Base-by-base conservation (phyloP, 53 echinoderm and acorn worm genomes). In the Stichopus horrens region DNA sequence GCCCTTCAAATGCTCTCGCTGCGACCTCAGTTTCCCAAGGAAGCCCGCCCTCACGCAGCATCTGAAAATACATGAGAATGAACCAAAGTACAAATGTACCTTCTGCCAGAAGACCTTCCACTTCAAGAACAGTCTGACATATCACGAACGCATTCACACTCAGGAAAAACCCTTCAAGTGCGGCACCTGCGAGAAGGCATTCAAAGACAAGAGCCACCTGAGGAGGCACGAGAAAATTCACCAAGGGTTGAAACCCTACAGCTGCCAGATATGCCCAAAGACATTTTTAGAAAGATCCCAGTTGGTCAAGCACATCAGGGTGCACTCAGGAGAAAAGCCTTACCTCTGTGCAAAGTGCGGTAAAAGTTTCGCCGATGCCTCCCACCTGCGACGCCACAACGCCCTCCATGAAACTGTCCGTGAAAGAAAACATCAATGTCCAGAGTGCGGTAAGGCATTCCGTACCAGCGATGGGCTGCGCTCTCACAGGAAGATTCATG, bases 41-140 rank as follows among this genome's bases (percentile, higher is more conserved):
- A 86, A 63, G 20, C 67, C 88, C 8, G 89, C 76, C 10, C 66
- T 91, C 52, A 84, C 56, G 20, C 73, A 67, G 54, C 91, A 91
- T 67, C 75, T 89, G 14, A 74, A 74, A 14, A 56, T 84, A 8
- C 91, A 91, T 55, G 88, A 84, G 6, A 88, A 85, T 23, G 89
- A 83, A 21, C 83, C 84, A 9, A 52, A 76, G 37, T 91, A 73
- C 67, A 66, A 53, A 9, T 91, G 91, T 58, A 53, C 88, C 7
- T 55, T 84, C 8, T 91, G 91, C 67, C 23, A 66, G 18, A 83
- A 84, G 54, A 37, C 76, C 6, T 91, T 91, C 86, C 79, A 91
- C 77, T 83, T 88, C 10, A 91, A 91, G 76, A 88, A 91, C 89
- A 91, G 88, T 68, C 91, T 91, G 7, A 84, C 75, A 37, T 88